phyloP scores from a whole-genome alignment of 2,797 vertebrate species.

The Mallotus villosus region DNA sequence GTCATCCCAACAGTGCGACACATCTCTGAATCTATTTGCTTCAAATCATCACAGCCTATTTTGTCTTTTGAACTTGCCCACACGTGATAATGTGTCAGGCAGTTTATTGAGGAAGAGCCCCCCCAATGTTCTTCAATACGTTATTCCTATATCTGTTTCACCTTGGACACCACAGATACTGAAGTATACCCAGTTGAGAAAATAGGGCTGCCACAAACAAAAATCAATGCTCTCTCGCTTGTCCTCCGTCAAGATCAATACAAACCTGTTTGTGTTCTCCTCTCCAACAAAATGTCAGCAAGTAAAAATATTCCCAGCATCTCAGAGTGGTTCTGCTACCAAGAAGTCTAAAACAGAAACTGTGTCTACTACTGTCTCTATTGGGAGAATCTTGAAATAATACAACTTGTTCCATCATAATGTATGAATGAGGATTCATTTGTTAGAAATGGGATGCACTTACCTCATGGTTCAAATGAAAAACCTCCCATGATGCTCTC shows the following conservation, averaged over 20 bases:
- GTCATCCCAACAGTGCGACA: constrained; percentile 16
- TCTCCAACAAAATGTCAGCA: constrained; percentile 41
- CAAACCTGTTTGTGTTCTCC: constrained; percentile 10
- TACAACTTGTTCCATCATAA: too few species aligned
- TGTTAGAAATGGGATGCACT: too few species aligned
- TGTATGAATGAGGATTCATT: too few species aligned
- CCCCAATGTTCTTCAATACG: constrained; percentile 35
- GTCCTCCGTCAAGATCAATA: constrained; percentile 12
- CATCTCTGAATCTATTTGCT: constrained; percentile 33
- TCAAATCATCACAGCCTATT: constrained; percentile 37
- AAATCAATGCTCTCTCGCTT: constrained; percentile 48
- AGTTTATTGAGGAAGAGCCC: background rate
- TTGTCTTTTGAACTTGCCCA: background rate
- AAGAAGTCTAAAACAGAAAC: background rate
- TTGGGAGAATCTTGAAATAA: too few species aligned
- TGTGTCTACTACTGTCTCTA: too few species aligned
- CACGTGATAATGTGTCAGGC: background rate
- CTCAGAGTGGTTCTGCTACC: background rate
- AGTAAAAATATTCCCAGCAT: constrained; percentile 23
- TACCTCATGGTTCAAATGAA: too few species aligned
- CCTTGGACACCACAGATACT: constrained; percentile 38
- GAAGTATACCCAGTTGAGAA: constrained; percentile 42
- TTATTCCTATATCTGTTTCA: constrained; percentile 30
- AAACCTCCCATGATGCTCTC: too few species aligned
- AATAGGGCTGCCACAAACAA: constrained; percentile 44